Evolutionary conservation across 1,140 invertebrate species (phyloP).

Genomic region (Halictus rubicundus): DNA sequence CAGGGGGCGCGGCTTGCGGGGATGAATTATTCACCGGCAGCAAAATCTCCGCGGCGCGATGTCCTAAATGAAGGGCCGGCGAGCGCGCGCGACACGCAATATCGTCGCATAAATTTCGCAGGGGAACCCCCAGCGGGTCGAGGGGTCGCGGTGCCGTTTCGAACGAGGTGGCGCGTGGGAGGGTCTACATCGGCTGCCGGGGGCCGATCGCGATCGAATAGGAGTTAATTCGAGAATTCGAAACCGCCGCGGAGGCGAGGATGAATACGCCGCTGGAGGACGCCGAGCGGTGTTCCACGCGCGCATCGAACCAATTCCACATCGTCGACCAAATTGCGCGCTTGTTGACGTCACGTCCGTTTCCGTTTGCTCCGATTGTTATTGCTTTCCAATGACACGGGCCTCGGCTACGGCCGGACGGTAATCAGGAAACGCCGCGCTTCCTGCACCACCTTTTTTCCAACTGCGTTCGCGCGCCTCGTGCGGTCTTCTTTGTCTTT

Average conservation of each 20-base stretch:
- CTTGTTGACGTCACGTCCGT: slow-evolving; percentile 69
- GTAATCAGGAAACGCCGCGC: not conserved
- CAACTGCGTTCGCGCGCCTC: no score
- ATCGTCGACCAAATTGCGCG: slow-evolving; percentile 65
- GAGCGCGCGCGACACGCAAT: not conserved
- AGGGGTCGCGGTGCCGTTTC: not conserved
- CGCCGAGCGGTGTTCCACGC: not conserved
- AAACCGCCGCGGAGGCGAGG: slow-evolving; percentile 20
- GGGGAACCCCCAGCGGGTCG: not conserved
- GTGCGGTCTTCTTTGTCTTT: not conserved
- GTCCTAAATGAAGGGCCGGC: not conserved
- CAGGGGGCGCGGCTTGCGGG: not conserved
- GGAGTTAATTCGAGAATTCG: slow-evolving; percentile 55
- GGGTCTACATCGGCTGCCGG: not conserved
- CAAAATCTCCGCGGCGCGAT: slow-evolving; percentile 8
- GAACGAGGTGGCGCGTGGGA: not conserved
- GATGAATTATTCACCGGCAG: slow-evolving; percentile 40
- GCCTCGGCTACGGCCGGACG: not conserved
- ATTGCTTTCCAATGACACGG: slow-evolving; percentile 64
- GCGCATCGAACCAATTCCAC: slow-evolving; percentile 58
- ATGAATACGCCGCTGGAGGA: slow-evolving; percentile 37
- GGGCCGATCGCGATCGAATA: slow-evolving; percentile 42
- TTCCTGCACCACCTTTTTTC: not conserved
- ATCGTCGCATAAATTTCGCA: slow-evolving; percentile 38
- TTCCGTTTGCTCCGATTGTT: slow-evolving; percentile 68